Evolutionary conservation across 2,113 vertebrate genomes (phyloP).

Genomic region (Ochotona princeps): DNA sequence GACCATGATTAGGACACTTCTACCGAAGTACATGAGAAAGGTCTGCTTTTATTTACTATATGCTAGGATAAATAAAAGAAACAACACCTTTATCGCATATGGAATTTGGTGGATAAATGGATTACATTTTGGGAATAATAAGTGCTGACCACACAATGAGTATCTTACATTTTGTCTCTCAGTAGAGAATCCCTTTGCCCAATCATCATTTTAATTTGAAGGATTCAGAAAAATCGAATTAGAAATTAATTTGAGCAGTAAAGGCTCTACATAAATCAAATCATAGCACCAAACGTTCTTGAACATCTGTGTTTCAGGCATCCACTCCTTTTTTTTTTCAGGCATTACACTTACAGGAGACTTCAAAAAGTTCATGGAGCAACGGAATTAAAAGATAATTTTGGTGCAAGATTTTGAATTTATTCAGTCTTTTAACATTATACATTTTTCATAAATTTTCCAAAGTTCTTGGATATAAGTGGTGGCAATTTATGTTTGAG

Average conservation of each 20-base stretch:
- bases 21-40: constrained; percentile 9
- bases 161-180: not conserved
- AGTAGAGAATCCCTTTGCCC: not conserved
- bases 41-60: constrained; percentile 4
- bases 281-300: not conserved
- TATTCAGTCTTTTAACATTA: too few relatives aligned
- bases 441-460: too few relatives aligned
- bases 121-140: not conserved
- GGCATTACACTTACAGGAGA: too few relatives aligned
- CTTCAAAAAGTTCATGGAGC: too few relatives aligned
- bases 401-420: too few relatives aligned
- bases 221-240: constrained; percentile 8
- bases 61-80: not conserved
- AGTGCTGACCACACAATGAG: not conserved
- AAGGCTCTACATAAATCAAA: not conserved
- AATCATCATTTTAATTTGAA: not conserved
- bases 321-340: not conserved
- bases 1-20: not conserved
- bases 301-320: not conserved
- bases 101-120: not conserved
- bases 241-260: not conserved
- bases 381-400: too few relatives aligned
- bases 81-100: not conserved
- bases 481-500: not conserved
- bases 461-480: not conserved